phyloP scores from a whole-genome alignment of 35 echinoderm and acorn worm species.

The Apostichopus japonicus region DNA sequence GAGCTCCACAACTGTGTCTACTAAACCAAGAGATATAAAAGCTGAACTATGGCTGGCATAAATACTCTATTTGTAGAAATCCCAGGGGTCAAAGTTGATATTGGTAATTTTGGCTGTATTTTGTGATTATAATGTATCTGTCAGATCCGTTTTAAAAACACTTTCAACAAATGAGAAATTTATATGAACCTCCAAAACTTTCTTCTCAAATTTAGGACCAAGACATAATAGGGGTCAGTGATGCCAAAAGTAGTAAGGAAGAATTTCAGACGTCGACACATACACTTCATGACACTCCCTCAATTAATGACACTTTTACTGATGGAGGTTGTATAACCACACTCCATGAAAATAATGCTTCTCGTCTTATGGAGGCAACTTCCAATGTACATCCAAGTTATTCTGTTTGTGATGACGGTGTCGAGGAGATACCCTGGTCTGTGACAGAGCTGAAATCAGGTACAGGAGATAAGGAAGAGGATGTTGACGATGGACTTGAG shows the following conservation, averaged over 20 bases:
- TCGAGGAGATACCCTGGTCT: constrained; percentile 35
- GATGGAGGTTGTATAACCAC: not conserved
- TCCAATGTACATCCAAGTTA: not conserved
- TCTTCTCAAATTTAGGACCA: not conserved
- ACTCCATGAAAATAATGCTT: not conserved
- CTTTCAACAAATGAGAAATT: too few species aligned
- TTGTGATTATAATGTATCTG: too few species aligned
- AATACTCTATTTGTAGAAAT: too few species aligned
- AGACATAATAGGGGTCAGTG: not conserved
- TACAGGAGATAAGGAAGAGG: not conserved
- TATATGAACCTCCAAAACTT: not conserved
- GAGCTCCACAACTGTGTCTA: too few species aligned
- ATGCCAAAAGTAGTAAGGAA: not conserved
- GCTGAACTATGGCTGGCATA: too few species aligned
- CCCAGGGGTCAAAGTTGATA: too few species aligned
- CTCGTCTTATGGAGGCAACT: not conserved
- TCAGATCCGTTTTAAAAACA: too few species aligned
- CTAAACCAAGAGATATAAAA: too few species aligned
- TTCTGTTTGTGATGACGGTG: not conserved
- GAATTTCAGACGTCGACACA: not conserved
- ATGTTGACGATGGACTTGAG: not conserved
- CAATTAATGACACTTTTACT: not conserved
- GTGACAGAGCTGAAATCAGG: not conserved
- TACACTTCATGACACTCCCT: not conserved
- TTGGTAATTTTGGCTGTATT: too few species aligned